Base-by-base conservation (phyloP, 2,797 vertebrate genomes). In the Gorsachius magnificus region DNA sequence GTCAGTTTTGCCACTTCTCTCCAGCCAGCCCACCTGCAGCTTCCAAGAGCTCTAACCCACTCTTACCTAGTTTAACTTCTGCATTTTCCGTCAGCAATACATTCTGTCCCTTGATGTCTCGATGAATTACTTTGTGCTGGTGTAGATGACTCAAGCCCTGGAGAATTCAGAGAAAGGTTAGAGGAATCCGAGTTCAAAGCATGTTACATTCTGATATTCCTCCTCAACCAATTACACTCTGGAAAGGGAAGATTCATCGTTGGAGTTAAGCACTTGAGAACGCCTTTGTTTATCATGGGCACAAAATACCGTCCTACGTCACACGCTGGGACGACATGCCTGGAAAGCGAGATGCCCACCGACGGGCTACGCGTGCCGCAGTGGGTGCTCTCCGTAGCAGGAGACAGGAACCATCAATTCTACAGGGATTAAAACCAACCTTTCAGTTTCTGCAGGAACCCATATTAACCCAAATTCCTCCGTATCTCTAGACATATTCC, bases 111-210 rank as follows among this genome's bases (percentile, higher is more conserved):
- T 99, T 99, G 96, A 99, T 99, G 87, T 99, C 99, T 92, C 99
- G 98, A 96, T 99, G 99, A 98, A 99, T 99, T 97, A 99, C 99
- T 98, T 99, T 99, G 98, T 99, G 99, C 97, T 99, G 99, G 97
- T 99, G 99, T 89, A 99, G 99, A 96, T 99, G 99, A 97, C 99
- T 99, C 98, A 99, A 98, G 94, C 99, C 99, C 99, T 99, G 96
- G 81, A 97, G 94, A 94, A 96, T 96, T 50, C 87, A 94, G 95
- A 92, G 96, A 83, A 97, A 90, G 66, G 95, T 97, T 94, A 97
- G 91, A 21, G 93, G 66, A 96, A 95, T 60, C 43, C 85, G 83
- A 86, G 82, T 89, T 68, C 74, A 82, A 96, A 95, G 87, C 58
- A 82, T 65, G 93, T 77, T 93, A 84, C 95, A 96, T 97, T 90